Conservation (phyloP, 2,113 vertebrate genomes). For the Leiothrix lutea region DNA sequence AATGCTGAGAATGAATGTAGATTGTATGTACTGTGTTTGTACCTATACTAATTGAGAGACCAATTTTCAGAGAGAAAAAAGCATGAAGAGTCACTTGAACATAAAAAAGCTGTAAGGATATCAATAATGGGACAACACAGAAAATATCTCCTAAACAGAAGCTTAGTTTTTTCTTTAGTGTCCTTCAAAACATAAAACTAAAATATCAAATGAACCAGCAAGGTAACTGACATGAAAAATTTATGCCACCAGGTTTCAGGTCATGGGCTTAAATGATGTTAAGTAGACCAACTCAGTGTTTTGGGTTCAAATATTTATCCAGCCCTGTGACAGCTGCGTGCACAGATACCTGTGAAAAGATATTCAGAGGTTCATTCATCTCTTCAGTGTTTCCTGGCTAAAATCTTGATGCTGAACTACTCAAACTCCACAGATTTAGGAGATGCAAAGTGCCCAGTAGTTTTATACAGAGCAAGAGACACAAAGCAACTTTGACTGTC, state of each 20-base stretch:
- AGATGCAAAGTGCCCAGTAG: neutral
- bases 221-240: neutral
- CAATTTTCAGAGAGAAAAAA: neutral
- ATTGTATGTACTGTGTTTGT: neutral
- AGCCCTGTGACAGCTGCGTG: neutral
- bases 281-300: neutral
- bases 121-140: fast-evolving
- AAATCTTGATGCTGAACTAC: neutral
- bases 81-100: neutral
- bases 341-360: neutral
- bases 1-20: neutral
- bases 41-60: neutral
- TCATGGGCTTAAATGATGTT: fast-evolving
- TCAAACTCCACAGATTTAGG: neutral
- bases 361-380: neutral
- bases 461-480: neutral
- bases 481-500: neutral
- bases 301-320: neutral
- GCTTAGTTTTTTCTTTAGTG: neutral
- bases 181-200: neutral
- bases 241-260: neutral
- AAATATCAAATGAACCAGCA: neutral
- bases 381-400: neutral
- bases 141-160: neutral
- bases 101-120: neutral